These are phyloP conservation scores for Ellobium chinense DNA, from an alignment of 2,888 invertebrate species.

Conservation along the genomic window DNA sequence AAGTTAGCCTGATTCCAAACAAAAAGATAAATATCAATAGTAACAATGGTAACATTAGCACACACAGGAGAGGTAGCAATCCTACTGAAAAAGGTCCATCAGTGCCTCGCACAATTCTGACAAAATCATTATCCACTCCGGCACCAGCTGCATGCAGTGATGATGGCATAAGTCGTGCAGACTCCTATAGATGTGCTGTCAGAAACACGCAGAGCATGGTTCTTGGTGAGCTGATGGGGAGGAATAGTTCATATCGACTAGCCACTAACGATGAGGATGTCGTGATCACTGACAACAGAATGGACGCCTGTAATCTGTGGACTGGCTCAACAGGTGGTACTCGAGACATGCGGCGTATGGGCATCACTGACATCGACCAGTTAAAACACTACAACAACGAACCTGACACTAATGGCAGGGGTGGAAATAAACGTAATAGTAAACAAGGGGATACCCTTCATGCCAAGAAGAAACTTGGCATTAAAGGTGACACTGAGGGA, in stretches of 20 bases:
- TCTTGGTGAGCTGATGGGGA: conserved; percentile 38
- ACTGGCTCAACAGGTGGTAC: conserved; percentile 44
- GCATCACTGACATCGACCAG: conserved; percentile 71
- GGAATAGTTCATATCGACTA: conserved; percentile 67
- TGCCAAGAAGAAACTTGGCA: conserved; percentile 46
- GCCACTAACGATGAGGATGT: conserved; percentile 59
- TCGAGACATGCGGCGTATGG: conserved; percentile 65
- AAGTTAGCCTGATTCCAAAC: conserved; percentile 34
- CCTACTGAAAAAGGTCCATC: neutral
- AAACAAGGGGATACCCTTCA: conserved; percentile 42
- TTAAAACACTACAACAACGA: conserved; percentile 55
- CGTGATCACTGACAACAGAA: conserved; percentile 38
- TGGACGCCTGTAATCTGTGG: conserved; percentile 56
- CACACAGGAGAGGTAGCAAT: neutral
- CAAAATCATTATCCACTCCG: conserved; percentile 42
- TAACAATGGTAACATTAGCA: neutral
- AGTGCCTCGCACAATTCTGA: neutral
- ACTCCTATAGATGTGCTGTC: conserved; percentile 69
- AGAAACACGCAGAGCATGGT: conserved; percentile 64
- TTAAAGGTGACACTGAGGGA: conserved; percentile 35
- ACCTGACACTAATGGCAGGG: conserved; percentile 31
- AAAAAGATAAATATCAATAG: neutral
- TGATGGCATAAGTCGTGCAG: conserved; percentile 60
- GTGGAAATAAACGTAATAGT: conserved; percentile 8
- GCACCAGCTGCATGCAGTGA: conserved; percentile 17